phyloP scores from a whole-genome alignment of 2,797 vertebrate species.

The Gallinago stenura region DNA sequence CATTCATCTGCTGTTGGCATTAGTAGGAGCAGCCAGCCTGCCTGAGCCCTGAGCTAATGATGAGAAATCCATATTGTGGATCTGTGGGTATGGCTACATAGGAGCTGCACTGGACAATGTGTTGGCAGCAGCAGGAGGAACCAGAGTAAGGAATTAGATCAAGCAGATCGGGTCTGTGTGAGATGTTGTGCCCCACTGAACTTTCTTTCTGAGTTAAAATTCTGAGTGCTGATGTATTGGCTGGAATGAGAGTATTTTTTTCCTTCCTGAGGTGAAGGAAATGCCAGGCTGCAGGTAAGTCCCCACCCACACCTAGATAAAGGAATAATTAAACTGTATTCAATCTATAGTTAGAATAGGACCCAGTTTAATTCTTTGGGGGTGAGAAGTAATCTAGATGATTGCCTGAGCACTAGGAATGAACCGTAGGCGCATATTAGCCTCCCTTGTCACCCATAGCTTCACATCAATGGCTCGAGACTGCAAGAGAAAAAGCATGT shows the following conservation, averaged over 20 bases:
- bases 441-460: not conserved
- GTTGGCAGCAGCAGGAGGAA: not conserved
- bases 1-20: slow-evolving; percentile 8
- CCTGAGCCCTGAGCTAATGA: not conserved
- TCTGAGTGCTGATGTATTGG: not conserved
- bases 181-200: slow-evolving; percentile 13
- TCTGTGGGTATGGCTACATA: not conserved
- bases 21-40: not conserved
- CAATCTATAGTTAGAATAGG: not conserved
- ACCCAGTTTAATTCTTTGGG: not conserved
- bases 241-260: not conserved
- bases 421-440: not conserved
- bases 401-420: not conserved
- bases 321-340: not conserved
- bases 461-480: not conserved
- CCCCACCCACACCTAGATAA: not conserved
- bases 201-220: slow-evolving; percentile 19
- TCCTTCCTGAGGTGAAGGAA: not conserved
- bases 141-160: slow-evolving; percentile 4
- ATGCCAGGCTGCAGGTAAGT: not conserved
- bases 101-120: not conserved
- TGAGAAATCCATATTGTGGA: not conserved
- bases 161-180: not conserved
- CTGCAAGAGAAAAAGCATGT: not conserved
- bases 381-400: not conserved